Evolutionary conservation across 1,140 invertebrate genomes (phyloP), one percentile per base, ranked within the genome.

Genomic region (Drosophila ambigua): DNA sequence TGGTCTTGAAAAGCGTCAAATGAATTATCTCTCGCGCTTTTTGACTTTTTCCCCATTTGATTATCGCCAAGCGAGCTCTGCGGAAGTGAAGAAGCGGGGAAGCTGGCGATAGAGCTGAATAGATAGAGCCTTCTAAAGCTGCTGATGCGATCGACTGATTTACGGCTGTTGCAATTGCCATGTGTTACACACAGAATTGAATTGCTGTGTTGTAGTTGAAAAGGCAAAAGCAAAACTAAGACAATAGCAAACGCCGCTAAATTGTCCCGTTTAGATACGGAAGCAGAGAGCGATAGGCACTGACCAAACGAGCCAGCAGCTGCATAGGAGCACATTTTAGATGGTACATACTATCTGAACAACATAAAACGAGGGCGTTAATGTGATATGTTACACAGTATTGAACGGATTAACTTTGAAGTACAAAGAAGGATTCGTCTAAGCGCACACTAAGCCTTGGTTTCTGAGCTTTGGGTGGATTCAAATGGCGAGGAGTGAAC

Each of bases 11-110:
- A 72, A 72, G 45, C 59, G 49, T 68, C 63, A 62, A 81, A 81
- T 81, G 81, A 72, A 83, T 79, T 83, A 83, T 83, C 71, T 62
- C 51, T 81, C 55, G 63, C 72, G 50, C 48, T 67, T 60, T 55
- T 44, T 63, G 35, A 48, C 45, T 48, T 66, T 23, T 48, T 28
- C 35, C n/a, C 28, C 28, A 48, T 49, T 59, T 28, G 55, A 43
- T 44, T 44, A 39, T 53, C 51, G 51, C 31, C 23, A 11, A 13
- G 35, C 11, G 5, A 13, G 35, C 35, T 53, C 23, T 15, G 16
- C 35, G 23, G 43, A 50, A 41, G 51, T 31, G 31, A 59, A 62
- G n/a, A 28, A 16, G 61, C 3, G 55, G 43, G 6, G 5, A 5
- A 8, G 9, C 24, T 49, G n/a, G 8, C n/a, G 49, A 35, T 24